These are phyloP conservation scores for Petrocephalus zakoni DNA, from an alignment of 2,113 vertebrate genomes.

Conservation along the genomic window DNA sequence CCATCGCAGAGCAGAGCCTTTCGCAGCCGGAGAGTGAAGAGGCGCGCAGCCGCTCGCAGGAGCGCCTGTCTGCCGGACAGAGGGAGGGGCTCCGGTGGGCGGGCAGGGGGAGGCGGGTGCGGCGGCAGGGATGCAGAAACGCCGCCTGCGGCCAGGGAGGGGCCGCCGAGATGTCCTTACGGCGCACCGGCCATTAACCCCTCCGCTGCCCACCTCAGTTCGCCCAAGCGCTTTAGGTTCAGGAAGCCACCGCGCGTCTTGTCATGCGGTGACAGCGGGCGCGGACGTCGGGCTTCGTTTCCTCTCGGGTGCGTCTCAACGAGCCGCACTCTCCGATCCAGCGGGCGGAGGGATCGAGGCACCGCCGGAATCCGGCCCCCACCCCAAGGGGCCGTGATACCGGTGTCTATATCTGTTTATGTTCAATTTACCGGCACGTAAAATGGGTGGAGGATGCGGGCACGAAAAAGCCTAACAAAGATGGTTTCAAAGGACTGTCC, in stretches of 20 bases:
- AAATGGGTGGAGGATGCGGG: not conserved
- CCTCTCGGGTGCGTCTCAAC: not conserved
- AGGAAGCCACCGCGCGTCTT: not conserved
- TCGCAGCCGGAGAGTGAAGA: not conserved
- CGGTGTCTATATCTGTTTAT: not conserved
- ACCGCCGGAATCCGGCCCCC: not conserved
- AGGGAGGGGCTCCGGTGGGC: constrained; percentile 21
- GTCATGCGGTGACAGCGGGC: not conserved
- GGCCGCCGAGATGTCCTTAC: constrained; percentile 15
- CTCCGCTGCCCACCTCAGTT: not conserved
- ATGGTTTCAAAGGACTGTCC: not conserved
- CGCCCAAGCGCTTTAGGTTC: not conserved
- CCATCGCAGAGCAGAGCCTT: not conserved
- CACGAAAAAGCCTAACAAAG: not conserved
- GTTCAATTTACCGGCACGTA: not conserved
- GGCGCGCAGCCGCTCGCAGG: constrained; percentile 1
- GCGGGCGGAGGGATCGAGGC: not conserved
- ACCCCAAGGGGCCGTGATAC: not conserved
- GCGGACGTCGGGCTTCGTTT: not conserved
- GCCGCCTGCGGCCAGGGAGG: constrained; percentile 22
- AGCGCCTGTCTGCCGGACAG: constrained; percentile 18
- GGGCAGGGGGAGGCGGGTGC: constrained; percentile 7
- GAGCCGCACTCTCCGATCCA: not conserved
- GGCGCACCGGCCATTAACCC: constrained; percentile 17
- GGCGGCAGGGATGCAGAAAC: constrained; percentile 20